Evolutionary conservation across 2,888 invertebrate genomes (phyloP).

Genomic region (Deilephila porcellus): DNA sequence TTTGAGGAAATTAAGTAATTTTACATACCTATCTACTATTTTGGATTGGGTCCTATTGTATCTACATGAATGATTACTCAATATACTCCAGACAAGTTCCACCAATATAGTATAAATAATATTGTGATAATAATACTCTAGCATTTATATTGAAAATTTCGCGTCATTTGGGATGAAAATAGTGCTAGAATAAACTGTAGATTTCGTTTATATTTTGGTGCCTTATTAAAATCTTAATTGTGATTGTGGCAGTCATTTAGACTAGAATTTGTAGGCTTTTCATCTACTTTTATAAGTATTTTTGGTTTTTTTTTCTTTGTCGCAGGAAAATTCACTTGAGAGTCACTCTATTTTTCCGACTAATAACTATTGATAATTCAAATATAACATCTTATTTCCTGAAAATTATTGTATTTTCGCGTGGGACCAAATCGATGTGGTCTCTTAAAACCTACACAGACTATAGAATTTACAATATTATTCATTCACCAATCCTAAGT

Average conservation of each 20-base stretch:
- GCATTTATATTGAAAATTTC: constrained; percentile 8
- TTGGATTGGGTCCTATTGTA: too few relatives aligned
- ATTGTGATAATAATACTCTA: constrained; percentile 18
- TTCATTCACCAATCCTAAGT: too few relatives aligned
- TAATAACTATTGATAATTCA: neutral
- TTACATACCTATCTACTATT: too few relatives aligned
- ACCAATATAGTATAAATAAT: constrained; percentile 7
- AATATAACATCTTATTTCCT: too few relatives aligned
- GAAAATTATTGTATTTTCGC: too few relatives aligned
- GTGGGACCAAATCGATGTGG: too few relatives aligned
- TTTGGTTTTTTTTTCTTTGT: neutral
- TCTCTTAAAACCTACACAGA: too few relatives aligned
- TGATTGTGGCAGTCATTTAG: constrained; percentile 6
- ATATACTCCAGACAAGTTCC: neutral
- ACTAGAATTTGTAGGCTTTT: neutral
- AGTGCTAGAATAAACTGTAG: neutral
- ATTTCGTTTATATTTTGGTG: constrained; percentile 14
- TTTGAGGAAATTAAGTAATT: too few relatives aligned
- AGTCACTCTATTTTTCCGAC: neutral
- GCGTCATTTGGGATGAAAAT: neutral
- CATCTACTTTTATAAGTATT: constrained; percentile 2
- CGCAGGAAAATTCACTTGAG: neutral
- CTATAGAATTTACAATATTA: too few relatives aligned
- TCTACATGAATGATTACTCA: neutral
- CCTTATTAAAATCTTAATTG: constrained; percentile 10